A percentile compares a stretch with the other conserved stretches of the same genome.
phyloP scores from a whole-genome alignment of 2,113 vertebrate species.

The Sula dactylatra region DNA sequence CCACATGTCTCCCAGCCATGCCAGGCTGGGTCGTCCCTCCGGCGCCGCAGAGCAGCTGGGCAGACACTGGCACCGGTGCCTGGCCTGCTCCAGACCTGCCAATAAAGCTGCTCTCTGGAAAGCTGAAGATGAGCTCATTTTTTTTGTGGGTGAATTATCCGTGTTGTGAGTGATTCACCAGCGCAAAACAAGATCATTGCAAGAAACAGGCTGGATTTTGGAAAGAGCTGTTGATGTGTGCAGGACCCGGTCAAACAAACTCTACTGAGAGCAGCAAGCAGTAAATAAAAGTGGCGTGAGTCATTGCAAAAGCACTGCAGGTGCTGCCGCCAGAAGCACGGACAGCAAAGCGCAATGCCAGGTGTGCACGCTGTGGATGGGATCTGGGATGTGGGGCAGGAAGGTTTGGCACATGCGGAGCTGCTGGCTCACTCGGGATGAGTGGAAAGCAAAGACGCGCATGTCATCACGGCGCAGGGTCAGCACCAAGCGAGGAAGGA shows the following conservation, averaged over 20 bases:
- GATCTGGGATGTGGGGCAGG: fast-evolving
- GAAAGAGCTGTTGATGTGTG: background rate
- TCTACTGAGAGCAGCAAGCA: background rate
- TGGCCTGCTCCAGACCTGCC: background rate
- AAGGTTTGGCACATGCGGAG: fast-evolving
- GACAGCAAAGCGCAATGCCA: background rate
- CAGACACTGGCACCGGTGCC: fast-evolving
- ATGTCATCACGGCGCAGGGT: fast-evolving
- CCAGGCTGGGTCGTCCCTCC: fast-evolving
- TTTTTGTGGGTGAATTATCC: slow-evolving; percentile 1
- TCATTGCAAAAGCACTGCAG: background rate
- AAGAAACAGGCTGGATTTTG: background rate
- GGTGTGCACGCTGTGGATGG: fast-evolving
- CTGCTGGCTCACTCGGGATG: fast-evolving
- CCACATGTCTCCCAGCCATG: background rate
- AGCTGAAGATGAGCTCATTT: background rate
- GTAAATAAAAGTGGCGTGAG: background rate
- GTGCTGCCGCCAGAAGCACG: background rate
- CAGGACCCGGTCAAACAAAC: fast-evolving
- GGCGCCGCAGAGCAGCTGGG: fast-evolving
- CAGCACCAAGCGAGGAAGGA: fast-evolving
- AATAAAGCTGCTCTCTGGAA: background rate
- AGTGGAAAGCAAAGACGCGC: background rate
- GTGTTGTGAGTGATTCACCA: slow-evolving; percentile 9
- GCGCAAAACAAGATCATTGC: background rate